These are phyloP conservation scores for Dermochelys coriacea DNA, from an alignment of 2,797 vertebrate genomes.

Conservation along the genomic window DNA sequence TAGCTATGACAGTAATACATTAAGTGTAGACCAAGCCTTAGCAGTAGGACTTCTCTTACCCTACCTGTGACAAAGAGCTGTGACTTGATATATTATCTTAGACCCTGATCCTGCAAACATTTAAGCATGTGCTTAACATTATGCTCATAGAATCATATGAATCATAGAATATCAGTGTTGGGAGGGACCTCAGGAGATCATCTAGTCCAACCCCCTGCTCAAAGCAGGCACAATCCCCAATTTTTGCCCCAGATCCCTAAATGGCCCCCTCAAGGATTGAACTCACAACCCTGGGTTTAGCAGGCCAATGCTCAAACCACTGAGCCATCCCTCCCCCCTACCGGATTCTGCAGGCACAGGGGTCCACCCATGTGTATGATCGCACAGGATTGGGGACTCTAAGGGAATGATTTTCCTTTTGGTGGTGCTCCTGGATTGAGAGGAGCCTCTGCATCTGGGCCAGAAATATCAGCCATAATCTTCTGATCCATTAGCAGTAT, in stretches of 20 bases:
- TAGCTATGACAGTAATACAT: neutral
- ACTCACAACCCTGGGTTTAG: no score
- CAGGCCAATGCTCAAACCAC: no score
- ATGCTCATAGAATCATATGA: no score
- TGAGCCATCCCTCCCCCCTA: no score
- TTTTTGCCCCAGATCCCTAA: no score
- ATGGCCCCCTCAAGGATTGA: no score
- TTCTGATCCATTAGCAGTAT: neutral
- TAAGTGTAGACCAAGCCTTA: neutral
- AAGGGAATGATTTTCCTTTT: neutral
- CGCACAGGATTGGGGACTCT: neutral
- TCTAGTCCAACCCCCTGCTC: no score
- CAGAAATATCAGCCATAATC: neutral
- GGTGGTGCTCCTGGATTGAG: neutral
- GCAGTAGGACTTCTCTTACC: neutral
- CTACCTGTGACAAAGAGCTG: neutral
- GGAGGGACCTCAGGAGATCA: no score
- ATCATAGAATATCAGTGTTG: no score
- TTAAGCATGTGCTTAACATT: fast-evolving
- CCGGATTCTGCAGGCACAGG: neutral
- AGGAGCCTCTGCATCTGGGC: neutral
- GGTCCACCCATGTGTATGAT: neutral
- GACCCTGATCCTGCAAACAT: fast-evolving
- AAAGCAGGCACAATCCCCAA: no score
- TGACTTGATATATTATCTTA: neutral